Conservation (phyloP, 2,797 vertebrate species). For the Hemitrygon akajei region DNA sequence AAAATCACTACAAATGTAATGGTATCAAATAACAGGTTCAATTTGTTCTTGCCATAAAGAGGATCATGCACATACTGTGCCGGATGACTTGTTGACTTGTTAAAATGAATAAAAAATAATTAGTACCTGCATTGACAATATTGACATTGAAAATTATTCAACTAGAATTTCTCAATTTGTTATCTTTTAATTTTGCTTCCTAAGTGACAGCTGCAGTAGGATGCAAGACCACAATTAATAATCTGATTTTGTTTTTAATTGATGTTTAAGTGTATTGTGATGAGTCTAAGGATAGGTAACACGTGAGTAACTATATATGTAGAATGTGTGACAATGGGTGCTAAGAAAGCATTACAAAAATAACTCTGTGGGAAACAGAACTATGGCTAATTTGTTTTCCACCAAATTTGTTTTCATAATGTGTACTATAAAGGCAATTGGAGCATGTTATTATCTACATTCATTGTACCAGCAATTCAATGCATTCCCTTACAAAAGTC, state of each 20-base stretch:
- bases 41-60: neutral
- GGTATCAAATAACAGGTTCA: neutral
- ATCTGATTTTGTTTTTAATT: neutral
- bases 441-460: too few relatives aligned
- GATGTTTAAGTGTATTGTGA: slow-evolving; percentile 20
- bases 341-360: neutral
- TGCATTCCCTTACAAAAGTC: too few relatives aligned
- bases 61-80: neutral
- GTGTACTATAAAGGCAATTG: too few relatives aligned
- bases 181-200: slow-evolving; percentile 16
- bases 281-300: neutral
- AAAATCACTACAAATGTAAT: neutral
- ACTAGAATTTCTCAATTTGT: neutral
- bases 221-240: neutral
- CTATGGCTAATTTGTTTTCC: neutral
- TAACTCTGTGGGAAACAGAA: neutral
- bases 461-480: too few relatives aligned
- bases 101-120: neutral
- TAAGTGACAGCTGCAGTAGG: neutral
- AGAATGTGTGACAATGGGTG: neutral
- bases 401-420: too few relatives aligned
- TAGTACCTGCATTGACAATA: neutral
- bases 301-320: neutral
- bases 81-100: neutral
- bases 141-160: neutral